Percentiles rank a stretch among this genome's conserved stretches.
These are phyloP conservation scores for Nycticryphes semicollaris DNA, from an alignment of 2,113 vertebrate genomes.

Conservation along the genomic window DNA sequence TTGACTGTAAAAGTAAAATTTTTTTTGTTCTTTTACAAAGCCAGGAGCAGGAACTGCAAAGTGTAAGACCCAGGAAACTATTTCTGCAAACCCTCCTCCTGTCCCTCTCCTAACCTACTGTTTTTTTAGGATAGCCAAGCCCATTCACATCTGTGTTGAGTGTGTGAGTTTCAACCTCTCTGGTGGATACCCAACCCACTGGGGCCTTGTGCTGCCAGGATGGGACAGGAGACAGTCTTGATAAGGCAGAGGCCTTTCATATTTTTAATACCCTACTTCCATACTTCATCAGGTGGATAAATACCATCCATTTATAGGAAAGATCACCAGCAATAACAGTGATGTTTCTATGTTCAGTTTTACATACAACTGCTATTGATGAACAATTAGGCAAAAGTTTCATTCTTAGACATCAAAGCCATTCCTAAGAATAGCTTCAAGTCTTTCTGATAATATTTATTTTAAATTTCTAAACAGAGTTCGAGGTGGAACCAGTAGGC, in stretches of 20 bases:
- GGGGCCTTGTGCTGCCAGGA: not conserved
- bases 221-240: not conserved
- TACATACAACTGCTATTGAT: not conserved
- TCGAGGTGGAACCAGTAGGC: not conserved
- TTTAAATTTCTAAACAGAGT: not conserved
- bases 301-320: not conserved
- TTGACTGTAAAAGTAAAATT: not conserved
- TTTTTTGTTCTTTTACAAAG: not conserved
- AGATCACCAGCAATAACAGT: not conserved
- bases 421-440: not conserved
- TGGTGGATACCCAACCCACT: not conserved
- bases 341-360: not conserved
- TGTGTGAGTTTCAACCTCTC: not conserved
- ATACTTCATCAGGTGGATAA: not conserved
- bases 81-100: not conserved
- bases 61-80: not conserved
- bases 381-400: not conserved
- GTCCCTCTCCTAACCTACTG: not conserved
- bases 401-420: not conserved
- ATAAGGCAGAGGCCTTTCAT: not conserved
- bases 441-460: not conserved
- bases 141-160: not conserved
- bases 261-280: not conserved
- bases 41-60: not conserved
- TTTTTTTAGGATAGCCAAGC: not conserved